Percentiles rank a stretch among this genome's conserved stretches.
phyloP scores from a whole-genome alignment of 2,113 vertebrate genomes.

The Paratilapia polleni region DNA sequence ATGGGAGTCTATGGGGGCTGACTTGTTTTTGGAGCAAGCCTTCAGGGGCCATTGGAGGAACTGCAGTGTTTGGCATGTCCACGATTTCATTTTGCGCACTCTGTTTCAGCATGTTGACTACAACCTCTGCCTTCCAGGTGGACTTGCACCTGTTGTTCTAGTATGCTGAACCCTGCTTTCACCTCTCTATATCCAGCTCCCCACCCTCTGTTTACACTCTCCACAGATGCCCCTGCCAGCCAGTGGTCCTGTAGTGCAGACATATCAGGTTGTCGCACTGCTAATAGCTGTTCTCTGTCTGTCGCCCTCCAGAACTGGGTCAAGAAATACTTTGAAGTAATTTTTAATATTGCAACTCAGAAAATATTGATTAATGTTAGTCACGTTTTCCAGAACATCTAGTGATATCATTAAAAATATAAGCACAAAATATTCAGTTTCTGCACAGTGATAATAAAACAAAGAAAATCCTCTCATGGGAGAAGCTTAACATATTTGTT shows the following conservation, averaged over 20 bases:
- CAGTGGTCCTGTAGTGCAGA: neutral
- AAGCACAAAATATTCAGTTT: neutral
- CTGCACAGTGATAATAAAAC: neutral
- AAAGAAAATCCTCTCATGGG: neutral
- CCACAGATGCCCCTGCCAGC: constrained; percentile 9
- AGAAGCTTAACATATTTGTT: neutral
- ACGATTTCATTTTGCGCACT: neutral
- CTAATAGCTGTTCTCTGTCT: neutral
- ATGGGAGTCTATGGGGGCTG: neutral
- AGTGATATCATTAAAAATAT: neutral
- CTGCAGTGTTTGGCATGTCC: neutral
- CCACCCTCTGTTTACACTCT: constrained; percentile 17
- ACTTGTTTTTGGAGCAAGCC: neutral
- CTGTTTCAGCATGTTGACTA: neutral
- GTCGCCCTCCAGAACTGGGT: neutral
- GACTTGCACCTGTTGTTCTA: constrained; percentile 16
- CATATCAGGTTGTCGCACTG: constrained; percentile 17
- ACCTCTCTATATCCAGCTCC: neutral
- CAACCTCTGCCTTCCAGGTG: constrained; percentile 6
- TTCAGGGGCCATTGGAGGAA: neutral
- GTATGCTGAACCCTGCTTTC: constrained; percentile 3
- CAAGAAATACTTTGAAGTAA: neutral
- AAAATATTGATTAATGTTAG: neutral
- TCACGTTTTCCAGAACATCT: neutral
- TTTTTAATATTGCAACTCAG: neutral